A percentile compares a stretch with the other conserved stretches of the same genome.
Evolutionary conservation across 1,140 invertebrate species (phyloP).

Genomic region (Oryzaephilus surinamensis): DNA sequence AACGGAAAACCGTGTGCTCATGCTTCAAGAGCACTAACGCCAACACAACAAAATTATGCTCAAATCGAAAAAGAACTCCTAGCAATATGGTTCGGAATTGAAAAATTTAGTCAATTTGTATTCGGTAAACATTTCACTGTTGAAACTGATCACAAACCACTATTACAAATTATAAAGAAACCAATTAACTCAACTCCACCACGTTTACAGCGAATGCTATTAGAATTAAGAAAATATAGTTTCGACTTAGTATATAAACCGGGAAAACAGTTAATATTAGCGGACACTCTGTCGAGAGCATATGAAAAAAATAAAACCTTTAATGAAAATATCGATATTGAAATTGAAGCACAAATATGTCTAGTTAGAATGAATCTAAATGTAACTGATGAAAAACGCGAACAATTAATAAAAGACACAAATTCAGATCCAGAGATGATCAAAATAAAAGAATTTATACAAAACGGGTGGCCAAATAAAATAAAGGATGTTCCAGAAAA

Average conservation of each 20-base stretch:
- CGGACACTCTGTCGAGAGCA: slow-evolving; percentile 26
- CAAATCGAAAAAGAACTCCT: slow-evolving; percentile 15
- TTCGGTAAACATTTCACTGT: slow-evolving; percentile 15
- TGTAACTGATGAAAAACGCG: no score
- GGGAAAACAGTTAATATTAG: slow-evolving; percentile 18
- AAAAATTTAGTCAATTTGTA: slow-evolving; percentile 19
- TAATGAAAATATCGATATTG: neutral
- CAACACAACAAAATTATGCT: slow-evolving; percentile 28
- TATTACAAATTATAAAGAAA: slow-evolving; percentile 16
- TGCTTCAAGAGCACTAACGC: slow-evolving; percentile 28
- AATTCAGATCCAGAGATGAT: neutral
- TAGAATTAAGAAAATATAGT: slow-evolving; percentile 9
- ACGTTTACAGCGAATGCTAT: slow-evolving; percentile 8
- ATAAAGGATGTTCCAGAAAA: neutral
- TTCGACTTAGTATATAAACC: slow-evolving; percentile 7
- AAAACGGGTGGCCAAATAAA: neutral
- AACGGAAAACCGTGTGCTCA: slow-evolving; percentile 22
- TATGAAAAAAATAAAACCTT: neutral
- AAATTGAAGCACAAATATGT: neutral
- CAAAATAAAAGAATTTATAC: neutral
- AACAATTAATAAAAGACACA: neutral
- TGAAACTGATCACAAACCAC: slow-evolving; percentile 14
- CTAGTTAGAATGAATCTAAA: neutral
- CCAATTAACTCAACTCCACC: neutral
- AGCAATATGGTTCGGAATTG: slow-evolving; percentile 15